Conservation (phyloP, 2,113 vertebrate species). For the Grallaria varia region DNA sequence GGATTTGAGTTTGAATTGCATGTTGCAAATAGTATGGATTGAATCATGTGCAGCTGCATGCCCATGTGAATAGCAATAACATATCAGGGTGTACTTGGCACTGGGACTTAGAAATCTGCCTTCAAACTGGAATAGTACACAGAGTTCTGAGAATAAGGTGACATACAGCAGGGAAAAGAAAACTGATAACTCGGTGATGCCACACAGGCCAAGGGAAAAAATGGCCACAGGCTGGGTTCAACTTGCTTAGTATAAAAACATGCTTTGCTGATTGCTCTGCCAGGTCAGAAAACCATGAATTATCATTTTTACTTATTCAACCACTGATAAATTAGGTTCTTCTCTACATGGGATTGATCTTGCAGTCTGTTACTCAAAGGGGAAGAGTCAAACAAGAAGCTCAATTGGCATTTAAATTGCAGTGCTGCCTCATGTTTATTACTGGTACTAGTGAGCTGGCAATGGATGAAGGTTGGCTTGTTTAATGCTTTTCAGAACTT, state of each 20-base stretch:
- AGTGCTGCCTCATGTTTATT: not conserved
- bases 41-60: not conserved
- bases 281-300: not conserved
- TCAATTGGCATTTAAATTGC: not conserved
- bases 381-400: not conserved
- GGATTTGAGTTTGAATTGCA: not conserved
- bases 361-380: not conserved
- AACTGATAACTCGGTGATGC: not conserved
- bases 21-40: not conserved
- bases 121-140: not conserved
- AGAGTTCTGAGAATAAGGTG: not conserved
- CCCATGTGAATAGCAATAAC: not conserved
- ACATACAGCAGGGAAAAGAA: not conserved
- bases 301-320: not conserved
- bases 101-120: not conserved
- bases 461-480: not conserved
- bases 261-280: not conserved
- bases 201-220: not conserved
- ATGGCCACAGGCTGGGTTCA: not conserved
- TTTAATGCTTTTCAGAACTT: slow-evolving; percentile 70
- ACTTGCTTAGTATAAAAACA: not conserved
- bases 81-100: not conserved
- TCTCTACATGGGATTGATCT: not conserved
- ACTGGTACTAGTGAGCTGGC: not conserved
- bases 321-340: not conserved